Evolutionary conservation across 2,888 invertebrate species (phyloP), one percentile per base, ranked within the genome.

Genomic region (Conus canariensis): DNA sequence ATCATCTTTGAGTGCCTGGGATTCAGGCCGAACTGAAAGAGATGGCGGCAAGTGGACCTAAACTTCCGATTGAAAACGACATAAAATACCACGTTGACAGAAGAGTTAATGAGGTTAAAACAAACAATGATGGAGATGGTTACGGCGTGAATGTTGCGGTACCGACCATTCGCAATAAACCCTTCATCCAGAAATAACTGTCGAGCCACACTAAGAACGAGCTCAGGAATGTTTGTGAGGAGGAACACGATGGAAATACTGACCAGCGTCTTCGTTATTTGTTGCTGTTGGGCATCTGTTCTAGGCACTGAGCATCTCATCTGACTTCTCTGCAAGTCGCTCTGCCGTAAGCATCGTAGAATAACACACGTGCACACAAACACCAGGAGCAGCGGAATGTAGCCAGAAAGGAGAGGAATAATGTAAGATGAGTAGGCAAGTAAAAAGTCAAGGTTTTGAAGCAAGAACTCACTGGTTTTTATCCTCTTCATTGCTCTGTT

Each of bases 181-280:
- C 86, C 86, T 2, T 86, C 45, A 16, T 86, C 30, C 4, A 30
- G 0, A 64, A 45, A 86, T 30, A 86, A 2, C 8, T 30, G 12
- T 7, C 86, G 64, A 5, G 64, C 86, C 5, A 86, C 6, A n/a
- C 12, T 30, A 19, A 30, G 7, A 19, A 67, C 16, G 19, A 86
- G 30, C 7, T n/a, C 67, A 0, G 86, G 86, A 25, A 67, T 64
- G 22, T 19, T 86, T 4, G 25, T 14, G 16, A 86, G 8, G 22
- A 86, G 12, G 67, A 86, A 86, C 4, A 64, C 30, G 86, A 86
- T 86, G 67, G 64, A 86, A 59, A 86, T 86, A 19, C 86, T 22
- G 64, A 86, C 64, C 64, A 86, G n/a, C 2, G 64, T 86, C 19
- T 86, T 86, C 6, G 86, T 86, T 16, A 86, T 30, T 59, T 86